These are phyloP conservation scores for Ostrea edulis DNA, from an alignment of 1,140 invertebrate species.

Conservation along the genomic window DNA sequence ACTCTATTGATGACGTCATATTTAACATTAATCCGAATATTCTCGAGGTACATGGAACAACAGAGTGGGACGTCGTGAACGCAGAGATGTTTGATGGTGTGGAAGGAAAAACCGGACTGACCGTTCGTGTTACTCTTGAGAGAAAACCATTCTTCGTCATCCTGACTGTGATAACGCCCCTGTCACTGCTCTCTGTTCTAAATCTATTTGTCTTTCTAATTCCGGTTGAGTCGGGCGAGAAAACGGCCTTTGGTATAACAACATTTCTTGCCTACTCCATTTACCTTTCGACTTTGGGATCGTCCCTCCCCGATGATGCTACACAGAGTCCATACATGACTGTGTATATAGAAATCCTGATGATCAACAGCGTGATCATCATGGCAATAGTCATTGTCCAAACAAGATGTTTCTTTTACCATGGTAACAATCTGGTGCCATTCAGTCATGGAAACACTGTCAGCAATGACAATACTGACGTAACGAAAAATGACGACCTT, in stretches of 20 bases:
- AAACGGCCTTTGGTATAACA: constrained; percentile 59
- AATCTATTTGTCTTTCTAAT: constrained; percentile 57
- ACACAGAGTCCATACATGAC: background rate
- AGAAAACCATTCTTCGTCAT: constrained; percentile 50
- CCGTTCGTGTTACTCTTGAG: background rate
- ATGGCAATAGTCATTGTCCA: background rate
- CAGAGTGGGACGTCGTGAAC: background rate
- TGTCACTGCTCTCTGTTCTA: constrained; percentile 55
- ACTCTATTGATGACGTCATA: background rate
- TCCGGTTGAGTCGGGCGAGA: constrained; percentile 61
- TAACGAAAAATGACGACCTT: background rate
- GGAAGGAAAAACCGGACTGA: background rate
- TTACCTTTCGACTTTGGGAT: constrained; percentile 43
- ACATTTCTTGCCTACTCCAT: constrained; percentile 56
- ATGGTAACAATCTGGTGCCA: background rate
- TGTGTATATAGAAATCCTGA: background rate
- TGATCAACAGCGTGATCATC: background rate
- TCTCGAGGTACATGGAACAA: background rate
- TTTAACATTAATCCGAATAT: background rate
- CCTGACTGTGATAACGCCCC: constrained; percentile 55
- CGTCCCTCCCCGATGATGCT: background rate
- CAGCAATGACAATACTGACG: background rate
- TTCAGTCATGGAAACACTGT: background rate
- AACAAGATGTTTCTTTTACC: background rate
- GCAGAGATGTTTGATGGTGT: background rate